A percentile compares a stretch with the other conserved stretches of the same genome.
These are phyloP conservation scores for Cheilosia soror DNA, from an alignment of 2,888 invertebrate species.

Conservation along the genomic window DNA sequence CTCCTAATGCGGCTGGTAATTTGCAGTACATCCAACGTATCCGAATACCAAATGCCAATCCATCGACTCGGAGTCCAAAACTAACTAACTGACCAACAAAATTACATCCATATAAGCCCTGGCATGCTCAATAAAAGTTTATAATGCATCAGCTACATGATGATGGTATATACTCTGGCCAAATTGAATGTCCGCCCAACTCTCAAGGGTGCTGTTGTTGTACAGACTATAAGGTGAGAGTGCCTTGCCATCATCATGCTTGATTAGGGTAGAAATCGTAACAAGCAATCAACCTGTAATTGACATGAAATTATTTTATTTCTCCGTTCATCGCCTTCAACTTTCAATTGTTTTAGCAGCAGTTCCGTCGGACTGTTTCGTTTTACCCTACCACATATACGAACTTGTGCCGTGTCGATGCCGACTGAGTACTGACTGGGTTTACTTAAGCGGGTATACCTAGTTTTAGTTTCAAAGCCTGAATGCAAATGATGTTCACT, in stretches of 20 bases:
- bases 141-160: constrained; percentile 34
- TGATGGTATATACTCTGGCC: background rate
- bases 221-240: background rate
- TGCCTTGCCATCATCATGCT: constrained; percentile 50
- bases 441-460: constrained; percentile 13
- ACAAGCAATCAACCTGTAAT: constrained; percentile 69
- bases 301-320: constrained; percentile 69
- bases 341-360: constrained; percentile 15
- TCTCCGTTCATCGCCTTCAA: constrained; percentile 42
- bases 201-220: constrained; percentile 30
- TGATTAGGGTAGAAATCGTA: constrained; percentile 67
- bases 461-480: background rate
- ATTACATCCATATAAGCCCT: constrained; percentile 56
- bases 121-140: constrained; percentile 59
- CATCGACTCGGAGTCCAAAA: constrained; percentile 4
- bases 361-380: background rate
- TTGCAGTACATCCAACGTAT: constrained; percentile 10
- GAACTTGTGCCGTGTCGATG: background rate
- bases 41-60: background rate
- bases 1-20: constrained; percentile 18
- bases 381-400: background rate
- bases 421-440: too few relatives aligned
- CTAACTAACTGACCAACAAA: constrained; percentile 61
- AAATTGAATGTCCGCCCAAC: constrained; percentile 8
- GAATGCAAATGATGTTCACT: constrained; percentile 1